phyloP scores from a whole-genome alignment of 2,888 invertebrate species.

The Exephanes ischioxanthus region DNA sequence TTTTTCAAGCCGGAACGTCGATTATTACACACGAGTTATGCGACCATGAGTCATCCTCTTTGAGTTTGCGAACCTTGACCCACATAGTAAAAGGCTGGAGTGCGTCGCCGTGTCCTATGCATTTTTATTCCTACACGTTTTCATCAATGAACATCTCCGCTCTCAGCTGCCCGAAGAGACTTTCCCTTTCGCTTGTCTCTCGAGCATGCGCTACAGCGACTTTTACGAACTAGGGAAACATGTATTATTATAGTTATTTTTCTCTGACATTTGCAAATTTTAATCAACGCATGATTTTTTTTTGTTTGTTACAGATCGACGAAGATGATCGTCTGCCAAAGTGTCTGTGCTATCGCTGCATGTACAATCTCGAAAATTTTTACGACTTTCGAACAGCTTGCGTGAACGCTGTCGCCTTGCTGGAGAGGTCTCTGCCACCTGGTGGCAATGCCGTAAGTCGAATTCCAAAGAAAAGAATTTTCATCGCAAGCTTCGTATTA shows the following conservation, averaged over 20 bases:
- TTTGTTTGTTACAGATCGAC: conserved; percentile 80
- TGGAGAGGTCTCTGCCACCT: conserved; percentile 80
- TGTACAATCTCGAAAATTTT: conserved; percentile 86
- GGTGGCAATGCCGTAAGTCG: conserved; percentile 73
- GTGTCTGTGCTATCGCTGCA: conserved; percentile 85
- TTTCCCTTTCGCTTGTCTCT: conserved; percentile 68
- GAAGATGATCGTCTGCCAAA: conserved; percentile 85
- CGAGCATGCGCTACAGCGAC: conserved; percentile 12
- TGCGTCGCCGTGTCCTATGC: conserved; percentile 69
- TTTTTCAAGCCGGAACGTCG: conserved; percentile 8
- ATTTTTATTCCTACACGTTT: conserved; percentile 48
- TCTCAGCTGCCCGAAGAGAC: conserved; percentile 52
- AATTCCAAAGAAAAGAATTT: neutral
- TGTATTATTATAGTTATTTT: conserved; percentile 8
- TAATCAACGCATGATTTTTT: neutral
- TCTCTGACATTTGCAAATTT: neutral
- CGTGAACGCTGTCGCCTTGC: conserved; percentile 83
- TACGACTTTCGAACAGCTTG: conserved; percentile 85
- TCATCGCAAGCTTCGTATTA: neutral
- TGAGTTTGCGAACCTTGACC: conserved; percentile 76
- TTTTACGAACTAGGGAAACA: neutral
- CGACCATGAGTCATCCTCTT: conserved; percentile 60
- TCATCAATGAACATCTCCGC: conserved; percentile 24
- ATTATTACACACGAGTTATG: conserved; percentile 28
- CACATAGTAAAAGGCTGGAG: conserved; percentile 74